Evolutionary conservation across 1,140 invertebrate genomes (phyloP).

Genomic region (Diabrotica undecimpunctata): DNA sequence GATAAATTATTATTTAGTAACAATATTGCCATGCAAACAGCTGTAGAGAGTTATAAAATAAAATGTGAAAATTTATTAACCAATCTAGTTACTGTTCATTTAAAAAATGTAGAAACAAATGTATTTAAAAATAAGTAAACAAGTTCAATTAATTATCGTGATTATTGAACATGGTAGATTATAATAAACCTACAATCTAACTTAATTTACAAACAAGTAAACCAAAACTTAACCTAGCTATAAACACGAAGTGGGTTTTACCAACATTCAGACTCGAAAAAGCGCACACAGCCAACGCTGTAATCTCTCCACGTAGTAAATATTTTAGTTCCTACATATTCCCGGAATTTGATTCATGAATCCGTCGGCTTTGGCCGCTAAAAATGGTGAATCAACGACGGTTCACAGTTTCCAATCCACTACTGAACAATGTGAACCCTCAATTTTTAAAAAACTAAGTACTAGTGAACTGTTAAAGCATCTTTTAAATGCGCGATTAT

Average conservation of each 20-base stretch:
- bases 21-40: too few species aligned
- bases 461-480: conserved; percentile 29
- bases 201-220: too few species aligned
- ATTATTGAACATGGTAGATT: too few species aligned
- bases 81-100: too few species aligned
- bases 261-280: conserved; percentile 20
- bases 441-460: conserved; percentile 24
- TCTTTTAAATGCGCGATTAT: conserved; percentile 19
- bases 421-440: conserved; percentile 16
- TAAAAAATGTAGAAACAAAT: too few species aligned
- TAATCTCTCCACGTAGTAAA: conserved; percentile 19
- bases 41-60: too few species aligned
- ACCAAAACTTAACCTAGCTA: background rate
- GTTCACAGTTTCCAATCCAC: conserved; percentile 5
- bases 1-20: too few species aligned
- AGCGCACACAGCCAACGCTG: conserved; percentile 10
- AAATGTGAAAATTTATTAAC: too few species aligned
- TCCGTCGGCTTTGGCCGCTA: conserved; percentile 26
- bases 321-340: conserved; percentile 19
- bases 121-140: too few species aligned
- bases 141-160: too few species aligned
- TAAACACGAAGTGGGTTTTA: conserved; percentile 20
- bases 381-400: conserved; percentile 29
- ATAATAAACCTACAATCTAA: too few species aligned
- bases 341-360: conserved; percentile 27